Evolutionary conservation across 2,113 vertebrate genomes (phyloP), one percentile per base, ranked within the genome.

Genomic region (Archilochus colubris): DNA sequence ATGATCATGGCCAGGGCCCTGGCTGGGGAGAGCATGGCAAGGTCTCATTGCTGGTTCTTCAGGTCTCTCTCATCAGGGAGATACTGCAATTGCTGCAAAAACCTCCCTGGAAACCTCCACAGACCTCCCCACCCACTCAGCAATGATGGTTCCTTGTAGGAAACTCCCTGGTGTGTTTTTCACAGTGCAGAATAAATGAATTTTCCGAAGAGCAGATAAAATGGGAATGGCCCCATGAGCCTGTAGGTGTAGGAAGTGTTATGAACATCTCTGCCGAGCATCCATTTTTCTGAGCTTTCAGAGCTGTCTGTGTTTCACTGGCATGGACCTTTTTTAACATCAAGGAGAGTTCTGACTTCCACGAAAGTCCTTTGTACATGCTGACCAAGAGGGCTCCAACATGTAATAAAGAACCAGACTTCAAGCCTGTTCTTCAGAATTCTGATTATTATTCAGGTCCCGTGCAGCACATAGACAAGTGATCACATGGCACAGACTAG

Each of bases 131-230:
- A 55, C 44, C 59, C 3, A 3, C 68, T 79, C 57, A 79, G 54
- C 66, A 74, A 13, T 36, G 76, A 76, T 51, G 27, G 14, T 18
- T 85, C 51, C 77, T 58, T 55, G 51, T 57, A 81, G 22, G 67
- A 86, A 73, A 83, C 67, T 50, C 78, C 46, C 67, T 54, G 24
- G 50, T 81, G 46, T 80, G 66, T 63, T 86, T 50, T 78, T 55
- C 50, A 81, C 38, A 3, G 16, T 19, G 25, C 31, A 59, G 64
- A 83, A 54, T 25, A 74, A 76, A 64, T 88, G 59, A 44, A 27
- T 93, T 94, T 96, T 77, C 82, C 78, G 40, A 82, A 40, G 40
- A 91, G 62, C 50, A 54, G 50, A 46, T 76, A 57, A 89, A 87
- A 44, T 44, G 18, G 46, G 40, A 92, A 93, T 50, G 70, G 70